Evolutionary conservation across 2,888 invertebrate species (phyloP), one percentile per base, ranked within the genome.

Genomic region (Cancer borealis): DNA sequence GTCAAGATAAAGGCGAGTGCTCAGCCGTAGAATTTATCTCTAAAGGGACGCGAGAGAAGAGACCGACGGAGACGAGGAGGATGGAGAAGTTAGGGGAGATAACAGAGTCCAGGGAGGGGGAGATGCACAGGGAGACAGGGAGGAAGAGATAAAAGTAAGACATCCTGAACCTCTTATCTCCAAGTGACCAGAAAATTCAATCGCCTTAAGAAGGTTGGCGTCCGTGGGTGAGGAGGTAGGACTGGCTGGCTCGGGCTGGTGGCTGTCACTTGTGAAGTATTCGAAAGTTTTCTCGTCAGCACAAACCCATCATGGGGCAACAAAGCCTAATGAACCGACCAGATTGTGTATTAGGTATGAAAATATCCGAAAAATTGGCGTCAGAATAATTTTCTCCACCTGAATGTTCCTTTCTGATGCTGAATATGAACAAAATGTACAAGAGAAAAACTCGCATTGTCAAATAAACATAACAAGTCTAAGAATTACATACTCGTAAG

Each of bases 111-210:
- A 79, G 92, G 66, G 92, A 66, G 45, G 14, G 92, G 47, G 92
- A 66, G 88, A 92, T 26, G 60, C 14, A 54, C 87, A 54, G 39
- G 60, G 45, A 92, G 84, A 87, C 26, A 54, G 60, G 46, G 49
- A 54, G 60, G 46, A 87, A n/a, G 87, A 87, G 54, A 45, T 87
- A 60, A 91, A 88, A 92, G 88, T 87, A 46, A 54, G 88, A 87
- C 87, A 88, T 88, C 87, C 88, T 92, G 84, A 88, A 54, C 84
- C 88, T 91, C 91, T 91, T 91, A 91, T 91, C 91, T 91, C 73
- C 91, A 91, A 91, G 91, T 91, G 91, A 91, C 91, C 73, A 91
- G 91, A 91, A 91, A 91, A 91, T 66, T 91, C 91, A 91, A 91
- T 91, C 91, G 91, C 45, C 73, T 73, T 73, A 91, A 91, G 91